Conservation (phyloP, 2,113 vertebrate species). For the Lichenostomus cassidix region DNA sequence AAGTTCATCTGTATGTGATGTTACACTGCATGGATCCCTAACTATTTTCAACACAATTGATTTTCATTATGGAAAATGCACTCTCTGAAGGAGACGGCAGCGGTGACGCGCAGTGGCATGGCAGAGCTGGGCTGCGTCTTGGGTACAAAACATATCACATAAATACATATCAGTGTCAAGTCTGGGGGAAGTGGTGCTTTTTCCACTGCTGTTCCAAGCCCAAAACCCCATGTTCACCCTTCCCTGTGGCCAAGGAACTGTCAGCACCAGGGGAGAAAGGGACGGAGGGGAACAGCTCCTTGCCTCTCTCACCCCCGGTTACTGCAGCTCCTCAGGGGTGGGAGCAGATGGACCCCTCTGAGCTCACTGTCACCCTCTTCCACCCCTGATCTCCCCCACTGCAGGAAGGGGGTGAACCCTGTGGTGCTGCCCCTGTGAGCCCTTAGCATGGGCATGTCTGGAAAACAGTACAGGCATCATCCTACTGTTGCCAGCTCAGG, state of each 20-base stretch:
- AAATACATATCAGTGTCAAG: neutral
- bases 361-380: rapidly evolving
- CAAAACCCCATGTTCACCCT: rapidly evolving
- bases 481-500: neutral
- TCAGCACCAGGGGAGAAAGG: neutral
- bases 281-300: neutral
- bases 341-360: rapidly evolving
- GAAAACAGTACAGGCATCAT: neutral
- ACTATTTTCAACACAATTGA: neutral
- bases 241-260: neutral
- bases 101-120: rapidly evolving
- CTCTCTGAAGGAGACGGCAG: neutral
- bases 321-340: neutral
- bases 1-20: neutral
- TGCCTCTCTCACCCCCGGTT: rapidly evolving
- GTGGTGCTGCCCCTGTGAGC: neutral
- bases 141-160: rapidly evolving
- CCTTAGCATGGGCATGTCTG: neutral
- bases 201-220: neutral
- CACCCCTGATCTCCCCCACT: rapidly evolving
- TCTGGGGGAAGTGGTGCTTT: neutral
- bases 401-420: rapidly evolving
- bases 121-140: neutral
- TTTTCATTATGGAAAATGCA: neutral
- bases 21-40: rapidly evolving